Evolutionary conservation across 1,140 invertebrate species (phyloP).

Genomic region (Nylanderia fulva): DNA sequence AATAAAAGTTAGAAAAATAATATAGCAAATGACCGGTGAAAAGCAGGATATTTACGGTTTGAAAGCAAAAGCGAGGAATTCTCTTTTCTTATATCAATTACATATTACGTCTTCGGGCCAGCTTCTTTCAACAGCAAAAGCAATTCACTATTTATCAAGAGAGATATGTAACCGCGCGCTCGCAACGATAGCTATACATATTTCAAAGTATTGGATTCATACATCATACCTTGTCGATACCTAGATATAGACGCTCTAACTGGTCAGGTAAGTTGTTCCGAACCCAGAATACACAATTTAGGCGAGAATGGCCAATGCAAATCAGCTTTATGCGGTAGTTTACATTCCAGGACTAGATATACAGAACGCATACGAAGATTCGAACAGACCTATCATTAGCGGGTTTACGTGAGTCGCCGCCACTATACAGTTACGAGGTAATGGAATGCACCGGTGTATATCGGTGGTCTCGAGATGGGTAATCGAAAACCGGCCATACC

Average conservation of each 20-base stretch:
- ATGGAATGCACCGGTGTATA: conserved; percentile 68
- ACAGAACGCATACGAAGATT: conserved; percentile 45
- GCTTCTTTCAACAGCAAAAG: not conserved
- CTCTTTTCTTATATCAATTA: not conserved
- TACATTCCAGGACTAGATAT: conserved; percentile 40
- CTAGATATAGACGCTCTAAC: conserved; percentile 25
- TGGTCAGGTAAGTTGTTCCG: conserved; percentile 13
- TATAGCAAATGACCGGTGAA: not conserved
- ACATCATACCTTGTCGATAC: conserved; percentile 48
- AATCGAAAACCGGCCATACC: conserved; percentile 63
- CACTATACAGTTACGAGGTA: conserved; percentile 58
- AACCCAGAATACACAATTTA: conserved; percentile 60
- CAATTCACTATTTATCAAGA: not conserved
- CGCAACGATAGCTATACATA: not conserved
- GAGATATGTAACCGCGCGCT: not conserved
- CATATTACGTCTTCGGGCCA: not conserved
- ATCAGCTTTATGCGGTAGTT: conserved; percentile 66
- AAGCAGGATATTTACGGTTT: not conserved
- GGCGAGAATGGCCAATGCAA: conserved; percentile 38
- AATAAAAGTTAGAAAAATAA: not conserved
- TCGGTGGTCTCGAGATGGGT: conserved; percentile 60
- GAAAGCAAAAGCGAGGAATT: not conserved
- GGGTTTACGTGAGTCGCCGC: conserved; percentile 40
- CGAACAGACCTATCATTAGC: conserved; percentile 54
- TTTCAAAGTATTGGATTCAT: conserved; percentile 20